phyloP scores from a whole-genome alignment of 2,888 invertebrate genomes.

The Patella caerulea region DNA sequence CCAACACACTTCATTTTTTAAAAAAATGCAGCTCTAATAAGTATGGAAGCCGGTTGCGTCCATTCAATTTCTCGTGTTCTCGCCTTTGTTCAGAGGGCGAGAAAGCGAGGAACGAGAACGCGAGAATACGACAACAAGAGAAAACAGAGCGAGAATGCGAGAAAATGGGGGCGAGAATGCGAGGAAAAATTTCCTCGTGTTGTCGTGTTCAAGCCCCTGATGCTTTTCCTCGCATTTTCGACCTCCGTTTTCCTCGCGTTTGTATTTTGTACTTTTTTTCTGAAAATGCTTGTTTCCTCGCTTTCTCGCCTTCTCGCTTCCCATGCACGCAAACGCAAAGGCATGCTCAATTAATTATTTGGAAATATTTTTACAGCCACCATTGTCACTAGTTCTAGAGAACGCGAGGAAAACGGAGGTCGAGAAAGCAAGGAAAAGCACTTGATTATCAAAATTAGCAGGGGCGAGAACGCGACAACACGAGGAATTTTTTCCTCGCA shows the following conservation, averaged over 20 bases:
- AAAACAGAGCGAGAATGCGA: conserved; percentile 1
- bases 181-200: conserved; percentile 7
- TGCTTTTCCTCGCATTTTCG: conserved; percentile 9
- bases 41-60: conserved; percentile 3
- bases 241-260: conserved; percentile 12
- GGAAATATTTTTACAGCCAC: too few species aligned
- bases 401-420: conserved; percentile 17
- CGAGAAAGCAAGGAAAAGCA: conserved; percentile 6
- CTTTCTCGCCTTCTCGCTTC: too few species aligned
- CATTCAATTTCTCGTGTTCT: conserved; percentile 6
- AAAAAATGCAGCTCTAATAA: too few species aligned
- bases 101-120: conserved; percentile 2
- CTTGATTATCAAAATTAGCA: neutral
- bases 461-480: conserved; percentile 8
- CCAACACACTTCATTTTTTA: too few species aligned
- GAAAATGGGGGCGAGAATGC: neutral
- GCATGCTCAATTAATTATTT: too few species aligned
- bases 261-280: too few species aligned
- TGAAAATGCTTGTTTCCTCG: too few species aligned
- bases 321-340: too few species aligned
- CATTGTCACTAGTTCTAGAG: neutral
- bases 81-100: conserved; percentile 1
- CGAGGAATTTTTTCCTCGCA: neutral
- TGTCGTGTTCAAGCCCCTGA: conserved; percentile 11
- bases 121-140: neutral